Percentiles rank a stretch among this genome's conserved stretches.
phyloP scores from a whole-genome alignment of 1,140 invertebrate genomes.

The Drosophila rufa region DNA sequence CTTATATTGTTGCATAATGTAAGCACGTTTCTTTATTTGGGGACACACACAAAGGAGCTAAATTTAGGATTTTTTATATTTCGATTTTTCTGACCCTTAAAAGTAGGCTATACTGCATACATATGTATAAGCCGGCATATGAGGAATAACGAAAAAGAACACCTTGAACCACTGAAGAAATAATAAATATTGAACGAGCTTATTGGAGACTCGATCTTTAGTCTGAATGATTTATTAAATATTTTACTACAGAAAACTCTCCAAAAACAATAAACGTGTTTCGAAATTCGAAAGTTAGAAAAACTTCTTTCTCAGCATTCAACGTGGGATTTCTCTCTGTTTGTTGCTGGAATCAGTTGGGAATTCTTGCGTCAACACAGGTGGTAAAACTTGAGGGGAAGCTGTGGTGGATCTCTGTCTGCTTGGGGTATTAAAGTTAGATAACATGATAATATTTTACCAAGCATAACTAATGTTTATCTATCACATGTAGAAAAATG shows the following conservation, averaged over 20 bases:
- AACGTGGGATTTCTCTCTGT: background rate
- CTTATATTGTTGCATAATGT: conserved; percentile 39
- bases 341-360: background rate
- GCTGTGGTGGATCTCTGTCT: background rate
- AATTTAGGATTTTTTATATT: background rate
- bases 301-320: background rate
- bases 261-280: background rate
- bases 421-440: background rate
- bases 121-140: background rate
- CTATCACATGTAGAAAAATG: background rate
- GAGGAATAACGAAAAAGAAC: background rate
- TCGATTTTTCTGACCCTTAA: conserved; percentile 3
- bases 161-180: background rate
- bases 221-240: too few relatives aligned
- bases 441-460: background rate
- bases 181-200: background rate
- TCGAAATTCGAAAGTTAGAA: too few relatives aligned
- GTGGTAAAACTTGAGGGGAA: background rate
- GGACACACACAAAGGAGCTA: background rate
- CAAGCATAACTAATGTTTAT: background rate
- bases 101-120: background rate
- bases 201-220: background rate
- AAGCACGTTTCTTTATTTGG: conserved; percentile 9
- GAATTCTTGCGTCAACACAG: background rate
- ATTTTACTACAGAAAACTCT: background rate